Percentiles rank a stretch among this genome's conserved stretches.
phyloP scores from a whole-genome alignment of 2,888 invertebrate genomes.

The Trissolcus japonicus region DNA sequence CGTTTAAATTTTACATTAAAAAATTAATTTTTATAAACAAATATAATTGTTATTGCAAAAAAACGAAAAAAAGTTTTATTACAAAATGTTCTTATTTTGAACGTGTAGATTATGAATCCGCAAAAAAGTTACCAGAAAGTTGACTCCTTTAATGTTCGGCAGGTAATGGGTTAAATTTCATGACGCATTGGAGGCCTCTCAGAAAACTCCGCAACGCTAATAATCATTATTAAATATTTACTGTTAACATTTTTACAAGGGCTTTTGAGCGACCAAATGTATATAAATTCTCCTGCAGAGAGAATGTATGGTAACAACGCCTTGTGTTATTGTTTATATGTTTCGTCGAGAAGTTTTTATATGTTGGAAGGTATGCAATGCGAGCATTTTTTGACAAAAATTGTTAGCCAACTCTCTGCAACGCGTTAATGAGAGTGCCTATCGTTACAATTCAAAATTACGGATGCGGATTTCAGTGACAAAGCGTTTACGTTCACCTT shows the following conservation, averaged over 20 bases:
- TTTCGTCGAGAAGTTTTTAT: neutral
- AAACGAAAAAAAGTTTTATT: too few species aligned
- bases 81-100: too few species aligned
- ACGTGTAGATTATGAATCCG: too few species aligned
- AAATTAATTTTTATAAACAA: too few species aligned
- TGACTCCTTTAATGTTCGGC: too few species aligned
- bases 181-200: neutral
- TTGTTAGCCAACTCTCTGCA: neutral
- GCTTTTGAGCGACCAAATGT: too few species aligned
- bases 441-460: slow-evolving; percentile 3
- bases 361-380: neutral
- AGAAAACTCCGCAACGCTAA: neutral
- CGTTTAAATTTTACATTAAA: too few species aligned
- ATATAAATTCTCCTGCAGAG: too few species aligned
- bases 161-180: too few species aligned
- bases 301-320: neutral
- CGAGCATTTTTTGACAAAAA: neutral
- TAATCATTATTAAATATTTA: slow-evolving; percentile 1
- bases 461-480: neutral
- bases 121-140: too few species aligned
- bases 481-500: neutral
- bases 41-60: too few species aligned
- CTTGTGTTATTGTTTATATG: neutral
- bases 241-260: neutral
- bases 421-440: slow-evolving; percentile 2